Evolutionary conservation across 23 tunicate species (phyloP), one percentile per base, ranked within the genome.

Genomic region (Halocynthia roretzi): DNA sequence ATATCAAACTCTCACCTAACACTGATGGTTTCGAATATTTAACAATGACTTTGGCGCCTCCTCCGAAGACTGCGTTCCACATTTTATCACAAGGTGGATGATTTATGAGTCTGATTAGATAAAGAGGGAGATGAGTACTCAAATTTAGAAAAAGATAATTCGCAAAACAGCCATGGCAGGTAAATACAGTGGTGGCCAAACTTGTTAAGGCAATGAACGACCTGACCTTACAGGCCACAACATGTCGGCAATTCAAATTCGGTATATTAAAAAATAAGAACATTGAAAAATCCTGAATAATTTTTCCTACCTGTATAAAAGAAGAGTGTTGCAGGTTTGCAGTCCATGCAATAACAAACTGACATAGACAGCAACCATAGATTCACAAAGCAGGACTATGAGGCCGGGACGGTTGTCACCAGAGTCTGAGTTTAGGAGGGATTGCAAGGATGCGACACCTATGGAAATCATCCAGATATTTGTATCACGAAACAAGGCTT

Each of bases 1-100:
- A 0, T 31, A 31, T 0, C 64, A 14, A 14, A 15, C 64, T 81
- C 82, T 61, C 67, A 71, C 79, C 79, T 44, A 31, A 31, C 44
- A 80, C 54, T 0, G 73, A 40, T 8, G 93, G 77, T 53, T 75
- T 83, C 12, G 84, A 31, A 50, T 89, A 89, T 70, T 83, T 89
- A 8, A 83, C 72, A 51, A 62, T 80, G 8, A 78, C 70, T 70
- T 77, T 79, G 9, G 70, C 87, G 8, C 90, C 90, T 8, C 90
- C 90, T 5, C 97, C 97, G 74, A 85, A 91, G 7, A 91, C 97
- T 8, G 97, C 97, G 70, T 85, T 84, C 97, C 97, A 91, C 86
- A 83, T 84, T 72, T 91, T 85, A 9, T 74, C 70, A 12, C 81
- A 83, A 31, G 81, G 74, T 0, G 62, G 58, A 77, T 85, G 86